Conservation (phyloP, 2,888 invertebrate species). For the Nezara viridula region DNA sequence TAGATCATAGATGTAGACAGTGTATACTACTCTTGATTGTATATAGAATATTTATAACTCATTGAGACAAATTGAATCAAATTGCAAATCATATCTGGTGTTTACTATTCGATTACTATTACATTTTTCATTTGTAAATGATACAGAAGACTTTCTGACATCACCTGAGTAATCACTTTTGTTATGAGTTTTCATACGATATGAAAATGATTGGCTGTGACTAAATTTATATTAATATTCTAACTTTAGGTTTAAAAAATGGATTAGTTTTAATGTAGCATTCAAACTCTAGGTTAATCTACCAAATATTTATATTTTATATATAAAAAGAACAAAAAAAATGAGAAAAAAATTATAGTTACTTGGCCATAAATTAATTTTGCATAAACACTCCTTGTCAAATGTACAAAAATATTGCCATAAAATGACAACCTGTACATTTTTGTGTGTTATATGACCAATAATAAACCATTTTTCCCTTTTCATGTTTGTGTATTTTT, state of each 20-base stretch:
- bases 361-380: slow-evolving; percentile 41
- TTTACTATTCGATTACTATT: slow-evolving; percentile 32
- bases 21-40: slow-evolving; percentile 52
- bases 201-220: slow-evolving; percentile 60
- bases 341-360: slow-evolving; percentile 23
- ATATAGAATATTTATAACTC: slow-evolving; percentile 30
- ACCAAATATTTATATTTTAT: slow-evolving; percentile 58
- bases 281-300: slow-evolving; percentile 51
- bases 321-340: slow-evolving; percentile 40
- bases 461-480: slow-evolving; percentile 51
- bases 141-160: slow-evolving; percentile 14
- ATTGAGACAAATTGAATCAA: slow-evolving; percentile 54
- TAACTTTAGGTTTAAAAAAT: slow-evolving; percentile 47
- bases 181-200: slow-evolving; percentile 51
- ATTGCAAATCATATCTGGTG: slow-evolving; percentile 32
- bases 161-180: slow-evolving; percentile 55
- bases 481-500: slow-evolving; percentile 31
- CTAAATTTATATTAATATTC: slow-evolving; percentile 50
- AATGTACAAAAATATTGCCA: slow-evolving; percentile 57
- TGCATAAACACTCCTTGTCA: slow-evolving; percentile 51
- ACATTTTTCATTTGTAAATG: slow-evolving; percentile 23
- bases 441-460: slow-evolving; percentile 54
- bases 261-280: slow-evolving; percentile 47
- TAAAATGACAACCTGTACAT: slow-evolving; percentile 51
- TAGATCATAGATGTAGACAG: slow-evolving; percentile 44